These are phyloP conservation scores for Drosophila siamana DNA, from an alignment of 2,888 invertebrate genomes.

Conservation along the genomic window DNA sequence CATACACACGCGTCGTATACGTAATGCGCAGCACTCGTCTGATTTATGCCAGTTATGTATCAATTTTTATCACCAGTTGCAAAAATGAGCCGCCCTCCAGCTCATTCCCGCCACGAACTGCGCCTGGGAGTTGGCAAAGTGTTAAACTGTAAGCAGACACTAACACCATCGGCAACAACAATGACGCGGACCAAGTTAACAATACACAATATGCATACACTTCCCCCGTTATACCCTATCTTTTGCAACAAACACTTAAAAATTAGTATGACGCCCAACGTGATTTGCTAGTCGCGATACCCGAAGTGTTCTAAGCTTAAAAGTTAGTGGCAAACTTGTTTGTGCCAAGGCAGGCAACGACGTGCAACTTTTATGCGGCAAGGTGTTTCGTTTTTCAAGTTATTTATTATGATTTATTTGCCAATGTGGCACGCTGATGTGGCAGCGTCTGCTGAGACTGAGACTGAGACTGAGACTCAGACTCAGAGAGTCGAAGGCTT, in stretches of 20 bases:
- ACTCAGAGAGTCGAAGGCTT: slow-evolving; percentile 36
- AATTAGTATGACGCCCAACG: background rate
- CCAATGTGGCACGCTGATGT: slow-evolving; percentile 73
- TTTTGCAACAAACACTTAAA: background rate
- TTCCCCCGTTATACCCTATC: slow-evolving; percentile 1
- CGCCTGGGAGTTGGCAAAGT: slow-evolving; percentile 57
- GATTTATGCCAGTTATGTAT: slow-evolving; percentile 84
- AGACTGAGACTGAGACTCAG: slow-evolving; percentile 13
- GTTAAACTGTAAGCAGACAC: slow-evolving; percentile 77
- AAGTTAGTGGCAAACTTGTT: slow-evolving; percentile 48
- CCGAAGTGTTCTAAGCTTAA: background rate
- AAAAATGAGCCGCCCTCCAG: slow-evolving; percentile 57
- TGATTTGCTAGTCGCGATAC: background rate
- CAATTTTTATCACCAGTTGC: slow-evolving; percentile 84
- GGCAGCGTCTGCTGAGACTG: slow-evolving; percentile 48
- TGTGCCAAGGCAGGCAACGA: slow-evolving; percentile 45
- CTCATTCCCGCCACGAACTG: background rate
- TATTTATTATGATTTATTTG: slow-evolving; percentile 84
- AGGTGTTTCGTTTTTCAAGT: slow-evolving; percentile 82
- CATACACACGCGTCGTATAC: slow-evolving; percentile 66
- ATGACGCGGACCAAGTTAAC: slow-evolving; percentile 3
- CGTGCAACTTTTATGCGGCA: slow-evolving; percentile 75
- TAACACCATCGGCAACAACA: slow-evolving; percentile 42
- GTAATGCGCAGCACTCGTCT: slow-evolving; percentile 69
- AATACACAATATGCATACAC: slow-evolving; percentile 29